Base-by-base conservation (phyloP, 2,797 vertebrate species). In the Halcyon leucocephala region DNA sequence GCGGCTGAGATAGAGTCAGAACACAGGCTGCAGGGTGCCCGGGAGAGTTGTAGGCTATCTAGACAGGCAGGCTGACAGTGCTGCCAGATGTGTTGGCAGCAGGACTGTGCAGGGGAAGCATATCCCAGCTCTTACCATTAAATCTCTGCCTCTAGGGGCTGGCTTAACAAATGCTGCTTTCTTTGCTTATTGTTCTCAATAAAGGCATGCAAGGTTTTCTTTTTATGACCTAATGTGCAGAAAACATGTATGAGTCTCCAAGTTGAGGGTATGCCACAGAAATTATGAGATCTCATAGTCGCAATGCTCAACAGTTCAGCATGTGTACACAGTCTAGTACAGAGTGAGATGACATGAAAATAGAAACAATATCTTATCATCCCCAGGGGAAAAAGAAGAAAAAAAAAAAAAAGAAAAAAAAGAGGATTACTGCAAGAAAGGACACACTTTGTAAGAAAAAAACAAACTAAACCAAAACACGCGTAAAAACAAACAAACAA, bases 51-150 rank as follows among this genome's bases (percentile, higher is more conserved):
- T 17, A 22, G 35, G 35, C 66, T 55, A 16, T 5, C 0, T 3
- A 46, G 87, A 86, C 33, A 28, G 52, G 52, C 49, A 44, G 61
- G 52, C 46, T 86, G 79, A 26, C 48, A 52, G 72, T 0, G 0
- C 65, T 71, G 93, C 72, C 95, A 96, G 84, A 82, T 92, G 84
- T 78, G 72, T 6, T 57, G 76, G 82, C 93, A 95, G 86, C 51
- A 80, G 58, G 64, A 37, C 57, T 17, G 49, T 26, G 49, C 24
- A 69, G 14, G n/a, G 49, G 21, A 85, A 44, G 60, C 37, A 49
- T 8, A 29, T 26, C 29, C 33, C 44, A 74, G 37, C 29, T 55
- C 41, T 31, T 37, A 33, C 5, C 29, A 18, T 37, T 58, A 65
- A 19, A 73, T 62, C 78, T 82, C 57, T 69, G 62, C 54, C 74